Evolutionary conservation across 2,113 vertebrate genomes (phyloP), one percentile per base, ranked within the genome.

Genomic region (Urocolius indicus): DNA sequence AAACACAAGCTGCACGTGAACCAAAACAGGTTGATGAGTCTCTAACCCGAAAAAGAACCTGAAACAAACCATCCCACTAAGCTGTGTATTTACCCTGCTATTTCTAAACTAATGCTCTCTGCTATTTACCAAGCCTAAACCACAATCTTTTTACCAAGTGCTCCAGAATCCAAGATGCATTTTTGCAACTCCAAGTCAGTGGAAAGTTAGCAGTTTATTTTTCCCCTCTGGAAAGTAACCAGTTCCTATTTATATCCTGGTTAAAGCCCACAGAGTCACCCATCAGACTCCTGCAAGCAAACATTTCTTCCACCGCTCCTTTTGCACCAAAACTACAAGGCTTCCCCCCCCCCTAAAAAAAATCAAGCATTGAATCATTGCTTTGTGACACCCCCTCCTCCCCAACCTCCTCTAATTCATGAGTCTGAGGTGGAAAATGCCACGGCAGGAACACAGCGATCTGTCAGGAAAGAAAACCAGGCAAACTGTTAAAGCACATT

Each of bases 131-230:
- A 1, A 95, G 82, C 87, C 72, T 38, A 83, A 96, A 95, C 92
- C 96, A 96, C 96, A 97, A 61, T 81, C 92, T 97, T 96, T 96
- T 96, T 96, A 96, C 94, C 90, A 62, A 95, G 68, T 72, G 49
- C 90, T 88, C 65, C 92, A 88, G 87, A 91, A 97, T 75, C 76
- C 76, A 49, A 93, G 75, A 91, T 86, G 95, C 94, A 84, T 96
- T 97, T 97, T 96, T 96, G 96, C 93, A 96, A 90, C 95, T 87
- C 32, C 92, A 58, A 90, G 79, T 93, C 94, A 95, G 88, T 96
- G 94, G 95, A 96, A 97, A 97, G 61, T 93, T 78, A 89, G 88
- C 83, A 79, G 88, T 94, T 97, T 97, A 86, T 94, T 96, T 96
- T 97, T 90, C 94, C 94, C 92, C 73, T 68, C 92, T 94, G 94